Percentiles rank a stretch among this genome's conserved stretches.
phyloP scores from a whole-genome alignment of 2,113 vertebrate species.

The Physeter macrocephalus region DNA sequence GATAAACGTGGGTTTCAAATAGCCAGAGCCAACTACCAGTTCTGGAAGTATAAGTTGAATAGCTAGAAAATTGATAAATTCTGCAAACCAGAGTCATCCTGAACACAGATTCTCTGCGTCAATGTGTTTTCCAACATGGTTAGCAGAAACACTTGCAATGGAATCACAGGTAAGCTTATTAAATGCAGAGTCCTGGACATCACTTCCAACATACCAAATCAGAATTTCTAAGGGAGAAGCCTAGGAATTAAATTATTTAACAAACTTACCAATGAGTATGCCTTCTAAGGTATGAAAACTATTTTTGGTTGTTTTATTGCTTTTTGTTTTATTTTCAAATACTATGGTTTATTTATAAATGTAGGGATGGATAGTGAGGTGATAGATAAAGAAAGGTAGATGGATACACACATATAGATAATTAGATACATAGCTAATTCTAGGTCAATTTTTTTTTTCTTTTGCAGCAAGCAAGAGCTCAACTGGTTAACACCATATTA shows the following conservation, averaged over 20 bases:
- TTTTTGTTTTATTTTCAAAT: not conserved
- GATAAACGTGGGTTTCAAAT: conserved; percentile 55
- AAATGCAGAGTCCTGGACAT: not conserved
- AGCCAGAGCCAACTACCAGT: not conserved
- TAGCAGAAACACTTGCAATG: not conserved
- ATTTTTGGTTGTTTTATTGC: not conserved
- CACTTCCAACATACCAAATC: not conserved
- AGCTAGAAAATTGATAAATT: not conserved
- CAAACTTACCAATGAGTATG: not conserved
- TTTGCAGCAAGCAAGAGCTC: not conserved
- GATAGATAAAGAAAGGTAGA: not conserved
- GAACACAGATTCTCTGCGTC: not conserved
- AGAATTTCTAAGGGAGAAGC: not conserved
- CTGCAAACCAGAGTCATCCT: not conserved
- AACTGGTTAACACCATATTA: not conserved
- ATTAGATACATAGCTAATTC: not conserved
- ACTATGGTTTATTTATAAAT: not conserved
- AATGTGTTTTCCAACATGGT: not conserved
- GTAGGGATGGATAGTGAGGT: not conserved
- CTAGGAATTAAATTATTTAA: not conserved
- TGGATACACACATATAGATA: not conserved
- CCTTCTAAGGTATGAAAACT: not conserved
- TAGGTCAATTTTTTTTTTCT: not conserved
- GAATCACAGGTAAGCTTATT: not conserved
- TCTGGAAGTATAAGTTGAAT: not conserved